Conservation (phyloP, 92 coral and sea anemone genomes). For the Phenganax marumi region DNA sequence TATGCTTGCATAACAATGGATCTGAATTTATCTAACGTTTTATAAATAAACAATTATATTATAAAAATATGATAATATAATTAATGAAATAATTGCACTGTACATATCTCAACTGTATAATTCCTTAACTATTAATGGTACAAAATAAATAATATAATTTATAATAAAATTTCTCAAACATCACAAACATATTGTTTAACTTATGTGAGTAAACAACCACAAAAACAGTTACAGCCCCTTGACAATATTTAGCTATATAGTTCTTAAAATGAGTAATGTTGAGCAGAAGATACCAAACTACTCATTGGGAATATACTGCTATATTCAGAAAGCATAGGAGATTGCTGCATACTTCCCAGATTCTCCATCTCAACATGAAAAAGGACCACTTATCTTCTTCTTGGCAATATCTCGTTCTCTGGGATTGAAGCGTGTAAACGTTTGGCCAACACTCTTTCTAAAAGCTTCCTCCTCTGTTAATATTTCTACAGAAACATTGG, state of each 20-base stretch:
- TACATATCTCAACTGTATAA: not conserved
- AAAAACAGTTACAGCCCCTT: not conserved
- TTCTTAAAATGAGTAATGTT: constrained; percentile 16
- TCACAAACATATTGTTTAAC: not conserved
- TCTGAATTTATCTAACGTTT: not conserved
- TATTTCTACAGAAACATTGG: constrained; percentile 30
- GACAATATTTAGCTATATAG: not conserved
- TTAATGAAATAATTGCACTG: not conserved
- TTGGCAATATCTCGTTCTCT: constrained; percentile 49
- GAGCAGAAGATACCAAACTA: constrained; percentile 11
- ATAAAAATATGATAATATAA: not conserved
- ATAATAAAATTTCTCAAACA: not conserved
- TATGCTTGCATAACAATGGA: constrained; percentile 2
- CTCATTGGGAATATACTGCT: no score
- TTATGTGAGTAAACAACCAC: not conserved
- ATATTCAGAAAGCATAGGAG: not conserved
- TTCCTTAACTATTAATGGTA: not conserved
- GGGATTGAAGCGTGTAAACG: constrained; percentile 47
- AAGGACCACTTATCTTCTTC: constrained; percentile 41
- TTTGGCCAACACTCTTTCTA: constrained; percentile 53
- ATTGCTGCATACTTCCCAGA: constrained; percentile 3
- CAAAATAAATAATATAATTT: not conserved
- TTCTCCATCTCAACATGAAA: constrained; percentile 46
- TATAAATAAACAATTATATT: not conserved
- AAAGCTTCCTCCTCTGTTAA: constrained; percentile 53